Base-by-base conservation (phyloP, 2,797 vertebrate species). In the Urocyon cinereoargenteus region DNA sequence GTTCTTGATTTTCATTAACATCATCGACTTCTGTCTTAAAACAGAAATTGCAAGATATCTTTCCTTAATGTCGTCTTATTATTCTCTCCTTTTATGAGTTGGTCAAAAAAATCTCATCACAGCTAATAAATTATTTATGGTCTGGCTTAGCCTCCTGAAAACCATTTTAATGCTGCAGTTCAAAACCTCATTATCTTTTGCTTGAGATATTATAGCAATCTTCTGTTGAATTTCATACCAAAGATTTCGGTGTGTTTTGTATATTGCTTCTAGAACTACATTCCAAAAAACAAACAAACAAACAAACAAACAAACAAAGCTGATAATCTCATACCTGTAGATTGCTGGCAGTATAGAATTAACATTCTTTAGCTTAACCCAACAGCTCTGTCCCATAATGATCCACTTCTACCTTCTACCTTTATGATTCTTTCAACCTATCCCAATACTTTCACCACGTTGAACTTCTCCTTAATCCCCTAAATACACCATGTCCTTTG, bases 191-290 rank as follows among this genome's bases (percentile, higher is more conserved):
- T 55, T 83, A 66, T 55, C 11, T 91, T 90, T 92, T 92, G 6
- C 6, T 75, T 86, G 22, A 87, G 16, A 61, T 73, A 73, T 22
- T 81, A 21, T 34, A 51, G 68, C 59, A 84, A 49, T 9, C 70
- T 86, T 90, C 28, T 90, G n/a, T 90, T 82, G 51, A 34, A 61
- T 78, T 93, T 26, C 21, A 55, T 78, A 4, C 1, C 11, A 62
- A 84, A 81, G 5, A 85, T 86, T 86, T 89, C 28, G 62, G n/a
- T 82, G 28, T 91, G 21, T 55, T 93, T 95, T 86, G 12, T 7
- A 66, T 70, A 79, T 68, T 88, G 12, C 19, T 53, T 86, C 61
- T 49, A 89, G 79, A 92, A 92, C 73, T 59, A 18, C 11, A 72
- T 77, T 91, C 3, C 11, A 64, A n/a, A 89, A 89, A 92, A 70